These are phyloP conservation scores for Malurus splendens DNA, from an alignment of 2,797 vertebrate genomes.

Conservation along the genomic window DNA sequence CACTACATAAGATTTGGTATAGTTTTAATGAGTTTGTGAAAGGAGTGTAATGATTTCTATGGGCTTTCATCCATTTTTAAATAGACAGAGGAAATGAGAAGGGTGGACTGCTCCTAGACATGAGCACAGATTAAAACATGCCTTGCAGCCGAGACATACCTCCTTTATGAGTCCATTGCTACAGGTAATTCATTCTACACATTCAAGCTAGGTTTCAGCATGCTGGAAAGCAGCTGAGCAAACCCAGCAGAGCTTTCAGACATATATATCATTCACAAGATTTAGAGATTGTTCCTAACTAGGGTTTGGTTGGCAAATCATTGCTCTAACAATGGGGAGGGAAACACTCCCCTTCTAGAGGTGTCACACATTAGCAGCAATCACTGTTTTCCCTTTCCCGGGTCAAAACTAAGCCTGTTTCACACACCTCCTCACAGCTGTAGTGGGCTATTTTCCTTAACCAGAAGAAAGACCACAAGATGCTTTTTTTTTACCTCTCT, in stretches of 20 bases:
- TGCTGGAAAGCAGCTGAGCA: conserved; percentile 38
- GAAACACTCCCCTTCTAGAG: neutral
- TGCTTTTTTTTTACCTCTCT: neutral
- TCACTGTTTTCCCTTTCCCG: neutral
- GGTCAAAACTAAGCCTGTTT: neutral
- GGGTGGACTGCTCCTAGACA: neutral
- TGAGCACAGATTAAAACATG: neutral
- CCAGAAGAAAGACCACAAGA: neutral
- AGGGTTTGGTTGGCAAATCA: neutral
- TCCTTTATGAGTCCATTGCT: neutral
- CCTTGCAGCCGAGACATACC: neutral
- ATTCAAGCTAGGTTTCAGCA: conserved; percentile 8
- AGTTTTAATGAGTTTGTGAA: neutral
- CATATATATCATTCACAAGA: neutral
- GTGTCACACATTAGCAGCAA: neutral
- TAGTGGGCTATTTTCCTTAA: neutral
- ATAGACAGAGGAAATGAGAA: neutral
- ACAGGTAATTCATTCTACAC: neutral
- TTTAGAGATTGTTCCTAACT: neutral
- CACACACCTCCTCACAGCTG: neutral
- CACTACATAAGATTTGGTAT: neutral
- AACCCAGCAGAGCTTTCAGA: neutral
- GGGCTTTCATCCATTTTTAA: neutral
- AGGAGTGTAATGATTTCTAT: neutral
- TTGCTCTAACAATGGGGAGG: neutral